Evolutionary conservation across 2,113 vertebrate genomes (phyloP).

Genomic region (Mastomys natalensis): DNA sequence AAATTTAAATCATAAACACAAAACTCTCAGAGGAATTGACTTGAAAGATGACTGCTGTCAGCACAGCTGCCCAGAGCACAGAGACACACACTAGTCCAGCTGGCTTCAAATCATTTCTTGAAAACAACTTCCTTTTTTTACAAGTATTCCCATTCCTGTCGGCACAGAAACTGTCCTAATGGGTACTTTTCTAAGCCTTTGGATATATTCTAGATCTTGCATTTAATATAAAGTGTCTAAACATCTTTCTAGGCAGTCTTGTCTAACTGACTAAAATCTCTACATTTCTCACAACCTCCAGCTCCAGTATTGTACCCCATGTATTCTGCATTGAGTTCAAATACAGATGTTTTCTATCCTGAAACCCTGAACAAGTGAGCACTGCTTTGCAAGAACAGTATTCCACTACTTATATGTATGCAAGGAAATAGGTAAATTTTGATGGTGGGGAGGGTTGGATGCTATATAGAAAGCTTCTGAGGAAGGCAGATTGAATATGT

Average conservation of each 20-base stretch:
- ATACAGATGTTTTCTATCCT: neutral
- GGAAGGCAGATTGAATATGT: neutral
- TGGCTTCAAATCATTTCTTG: neutral
- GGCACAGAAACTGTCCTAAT: neutral
- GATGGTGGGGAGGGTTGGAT: neutral
- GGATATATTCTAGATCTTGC: neutral
- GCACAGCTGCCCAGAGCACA: neutral
- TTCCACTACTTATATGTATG: neutral
- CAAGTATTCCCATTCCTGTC: neutral
- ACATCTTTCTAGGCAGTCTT: neutral
- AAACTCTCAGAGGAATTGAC: neutral
- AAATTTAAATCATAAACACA: constrained; percentile 29
- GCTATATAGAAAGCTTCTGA: neutral
- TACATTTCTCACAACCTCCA: neutral
- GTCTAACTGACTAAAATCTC: neutral
- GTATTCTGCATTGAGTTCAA: neutral
- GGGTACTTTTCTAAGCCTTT: neutral
- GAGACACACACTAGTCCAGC: neutral
- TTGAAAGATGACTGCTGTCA: neutral
- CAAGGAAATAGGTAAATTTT: constrained; percentile 10
- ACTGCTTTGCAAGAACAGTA: neutral
- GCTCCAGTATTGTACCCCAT: neutral
- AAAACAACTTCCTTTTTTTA: neutral
- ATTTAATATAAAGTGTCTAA: neutral
- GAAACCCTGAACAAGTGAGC: neutral